A percentile compares a stretch with the other conserved stretches of the same genome.
Conservation (phyloP, 2,888 invertebrate genomes). For the Dryomyza anilis region DNA sequence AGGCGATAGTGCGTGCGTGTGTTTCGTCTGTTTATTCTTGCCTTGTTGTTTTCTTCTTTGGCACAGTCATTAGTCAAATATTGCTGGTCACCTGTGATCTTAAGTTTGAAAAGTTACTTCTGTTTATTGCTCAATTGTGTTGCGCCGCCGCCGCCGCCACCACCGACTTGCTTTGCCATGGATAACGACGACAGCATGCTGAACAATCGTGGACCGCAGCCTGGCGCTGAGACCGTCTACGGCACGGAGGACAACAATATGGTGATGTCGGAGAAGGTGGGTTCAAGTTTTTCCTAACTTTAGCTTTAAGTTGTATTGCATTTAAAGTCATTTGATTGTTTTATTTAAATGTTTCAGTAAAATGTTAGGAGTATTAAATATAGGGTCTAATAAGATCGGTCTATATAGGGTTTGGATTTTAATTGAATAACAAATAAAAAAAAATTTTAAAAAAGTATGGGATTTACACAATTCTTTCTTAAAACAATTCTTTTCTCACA, state of each 20-base stretch:
- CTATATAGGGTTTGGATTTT: too few species aligned
- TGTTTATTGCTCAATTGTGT: background rate
- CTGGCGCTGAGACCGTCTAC: slow-evolving; percentile 83
- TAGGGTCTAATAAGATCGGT: background rate
- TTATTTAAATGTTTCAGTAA: background rate
- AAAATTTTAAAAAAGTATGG: too few species aligned
- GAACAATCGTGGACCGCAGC: slow-evolving; percentile 62
- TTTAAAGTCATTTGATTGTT: background rate
- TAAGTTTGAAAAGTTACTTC: slow-evolving; percentile 6
- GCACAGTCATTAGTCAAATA: too few species aligned
- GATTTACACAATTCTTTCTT: too few species aligned
- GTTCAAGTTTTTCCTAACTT: too few species aligned
- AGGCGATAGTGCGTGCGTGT: background rate
- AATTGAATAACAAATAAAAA: too few species aligned
- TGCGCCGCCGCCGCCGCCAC: background rate
- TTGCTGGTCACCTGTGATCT: background rate
- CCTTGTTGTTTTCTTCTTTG: background rate
- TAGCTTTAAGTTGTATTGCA: too few species aligned
- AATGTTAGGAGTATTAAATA: background rate
- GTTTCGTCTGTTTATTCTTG: background rate
- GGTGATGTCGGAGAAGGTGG: slow-evolving; percentile 94
- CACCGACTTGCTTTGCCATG: slow-evolving; percentile 40
- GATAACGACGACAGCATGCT: slow-evolving; percentile 57
- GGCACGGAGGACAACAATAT: slow-evolving; percentile 93
- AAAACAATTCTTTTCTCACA: too few species aligned